Base-by-base conservation (phyloP, 1,140 invertebrate genomes). In the Drosophila baimaii region DNA sequence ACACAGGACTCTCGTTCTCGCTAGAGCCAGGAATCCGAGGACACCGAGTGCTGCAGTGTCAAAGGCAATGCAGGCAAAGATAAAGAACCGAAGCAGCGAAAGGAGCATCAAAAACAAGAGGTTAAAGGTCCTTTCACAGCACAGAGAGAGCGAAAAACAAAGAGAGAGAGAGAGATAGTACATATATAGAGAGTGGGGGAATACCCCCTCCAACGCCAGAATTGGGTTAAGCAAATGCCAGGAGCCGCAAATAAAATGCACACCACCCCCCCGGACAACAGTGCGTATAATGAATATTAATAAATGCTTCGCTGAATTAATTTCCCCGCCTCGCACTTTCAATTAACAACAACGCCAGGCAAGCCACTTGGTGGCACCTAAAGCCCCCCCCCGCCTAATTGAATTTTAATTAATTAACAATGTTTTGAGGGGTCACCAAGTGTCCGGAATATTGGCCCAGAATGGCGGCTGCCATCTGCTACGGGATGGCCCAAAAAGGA, bases 341-440 rank as follows among this genome's bases (percentile, higher is more conserved):
- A 81, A 81, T 85, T 75, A 85, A 71, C 69, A 35, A 21, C 39
- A 12, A 35, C 52, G 51, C 63, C 44, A 52, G 55, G 70, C 70
- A 79, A 81, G 82, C 77, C 79, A 63, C 43, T 77, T 57, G 23
- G 33, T 39, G 15, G 49, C 31, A 54, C 19, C 31, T n/a, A 54
- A n/a, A 19, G 25, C 12, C 35, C 29, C 25, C 65, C 49, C 77
- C 29, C 25, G 71, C 49, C 77, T 78, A 84, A 88, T 89, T 88
- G 78, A 88, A 88, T 62, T 89, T 88, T 84, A 88, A 88, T 88
- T 88, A 88, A 88, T 89, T 89, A 88, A 88, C 77, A 72, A 84
- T 74, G 71, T 66, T 66, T 63, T 29, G 41, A 58, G 61, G 52
- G 44, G 77, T 31, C 37, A 44, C 47, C 79, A 75, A 65, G 58